These are phyloP conservation scores for Aelia acuminata DNA, from an alignment of 2,888 invertebrate species.

Conservation along the genomic window DNA sequence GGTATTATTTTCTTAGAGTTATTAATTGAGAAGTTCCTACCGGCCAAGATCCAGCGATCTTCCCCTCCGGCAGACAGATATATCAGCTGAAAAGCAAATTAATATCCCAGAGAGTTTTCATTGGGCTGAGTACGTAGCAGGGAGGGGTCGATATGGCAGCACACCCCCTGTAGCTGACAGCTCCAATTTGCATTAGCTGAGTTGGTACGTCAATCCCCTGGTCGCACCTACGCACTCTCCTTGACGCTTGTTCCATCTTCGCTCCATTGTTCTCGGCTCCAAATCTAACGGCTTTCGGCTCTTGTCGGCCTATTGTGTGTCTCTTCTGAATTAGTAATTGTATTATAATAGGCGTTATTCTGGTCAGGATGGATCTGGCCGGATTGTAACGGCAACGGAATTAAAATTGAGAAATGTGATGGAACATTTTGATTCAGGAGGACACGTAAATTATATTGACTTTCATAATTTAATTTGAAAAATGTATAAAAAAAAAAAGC, in stretches of 20 bases:
- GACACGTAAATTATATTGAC: no score
- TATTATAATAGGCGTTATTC: background rate
- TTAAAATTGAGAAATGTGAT: background rate
- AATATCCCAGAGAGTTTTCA: slow-evolving; percentile 6
- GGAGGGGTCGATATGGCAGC: slow-evolving; percentile 20
- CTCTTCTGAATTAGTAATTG: slow-evolving; percentile 27
- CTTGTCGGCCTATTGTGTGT: background rate
- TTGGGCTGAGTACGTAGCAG: background rate
- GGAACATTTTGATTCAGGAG: no score
- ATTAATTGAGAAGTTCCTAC: background rate
- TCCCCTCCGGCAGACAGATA: background rate
- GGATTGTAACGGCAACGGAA: background rate
- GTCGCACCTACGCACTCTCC: slow-evolving; percentile 31
- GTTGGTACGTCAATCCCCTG: slow-evolving; percentile 42
- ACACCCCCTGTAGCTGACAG: slow-evolving; percentile 52
- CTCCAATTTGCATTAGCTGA: slow-evolving; percentile 53
- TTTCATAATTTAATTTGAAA: no score
- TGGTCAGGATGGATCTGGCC: background rate
- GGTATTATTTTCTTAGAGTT: no score
- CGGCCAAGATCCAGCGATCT: background rate
- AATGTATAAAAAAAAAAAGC: no score
- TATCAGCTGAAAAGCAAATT: background rate
- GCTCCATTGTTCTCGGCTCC: background rate
- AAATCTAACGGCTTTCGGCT: slow-evolving; percentile 3
- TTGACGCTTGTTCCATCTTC: slow-evolving; percentile 16